phyloP scores from a whole-genome alignment of 2,797 vertebrate genomes.

The Malacoctenus gilli region DNA sequence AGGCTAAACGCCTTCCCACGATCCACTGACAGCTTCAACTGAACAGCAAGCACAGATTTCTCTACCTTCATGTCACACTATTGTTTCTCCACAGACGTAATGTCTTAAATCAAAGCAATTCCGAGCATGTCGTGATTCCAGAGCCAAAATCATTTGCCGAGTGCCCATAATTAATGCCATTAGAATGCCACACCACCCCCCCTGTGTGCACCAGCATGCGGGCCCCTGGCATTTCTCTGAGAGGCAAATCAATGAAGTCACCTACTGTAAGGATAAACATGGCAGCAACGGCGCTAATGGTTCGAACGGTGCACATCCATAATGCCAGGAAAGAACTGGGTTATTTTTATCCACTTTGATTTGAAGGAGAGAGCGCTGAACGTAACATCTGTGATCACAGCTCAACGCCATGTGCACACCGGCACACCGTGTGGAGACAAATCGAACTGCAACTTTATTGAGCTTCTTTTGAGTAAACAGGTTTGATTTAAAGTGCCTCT shows the following conservation, averaged over 20 bases:
- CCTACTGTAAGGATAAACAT: neutral
- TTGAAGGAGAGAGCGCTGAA: neutral
- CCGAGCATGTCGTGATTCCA: neutral
- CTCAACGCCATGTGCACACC: neutral
- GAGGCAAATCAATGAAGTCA: conserved; percentile 1
- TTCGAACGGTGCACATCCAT: neutral
- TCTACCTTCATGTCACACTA: neutral
- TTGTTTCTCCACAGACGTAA: neutral
- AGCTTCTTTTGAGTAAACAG: too few relatives aligned
- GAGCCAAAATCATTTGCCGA: conserved; percentile 6
- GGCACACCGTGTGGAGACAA: conserved; percentile 9
- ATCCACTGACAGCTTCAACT: neutral
- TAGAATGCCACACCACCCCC: conserved; percentile 31
- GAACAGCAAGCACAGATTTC: neutral
- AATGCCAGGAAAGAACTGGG: neutral
- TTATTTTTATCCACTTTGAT: conserved; percentile 1
- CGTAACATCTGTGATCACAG: neutral
- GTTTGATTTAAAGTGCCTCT: too few relatives aligned
- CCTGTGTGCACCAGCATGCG: conserved; percentile 4
- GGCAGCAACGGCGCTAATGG: neutral
- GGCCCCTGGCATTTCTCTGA: neutral
- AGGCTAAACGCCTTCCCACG: neutral
- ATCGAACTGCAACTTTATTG: conserved; percentile 8
- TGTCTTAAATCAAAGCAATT: neutral
- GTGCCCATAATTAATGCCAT: conserved; percentile 19